Base-by-base conservation (phyloP, 1,140 invertebrate species). In the Steinernema feltiae region DNA sequence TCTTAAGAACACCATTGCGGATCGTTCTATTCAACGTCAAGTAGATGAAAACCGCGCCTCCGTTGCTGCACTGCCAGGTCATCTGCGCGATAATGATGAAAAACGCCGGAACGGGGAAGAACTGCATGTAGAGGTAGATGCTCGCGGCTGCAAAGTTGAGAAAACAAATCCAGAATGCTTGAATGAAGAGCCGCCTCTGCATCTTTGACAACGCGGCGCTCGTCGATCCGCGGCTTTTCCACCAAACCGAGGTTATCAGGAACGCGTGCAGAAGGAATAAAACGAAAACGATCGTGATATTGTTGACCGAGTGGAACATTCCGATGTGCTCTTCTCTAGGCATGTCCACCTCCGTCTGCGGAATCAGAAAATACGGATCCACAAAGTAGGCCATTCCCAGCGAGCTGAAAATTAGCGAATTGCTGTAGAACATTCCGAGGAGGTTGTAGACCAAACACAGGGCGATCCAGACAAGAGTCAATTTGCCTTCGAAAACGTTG, bases 61-160 rank as follows among this genome's bases (percentile, higher is more conserved):
- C 53, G 24, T 63, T 63, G 53, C 53, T 63, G 7, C 53, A 7
- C 24, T 63, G 53, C 53, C 53, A 81, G 91, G 75, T 85, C 85
- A 85, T 83, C 75, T 53, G 78, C 2, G 30, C 71, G 17, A 80
- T n/a, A 15, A 30, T 53, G 29, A 32, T 79, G 7, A 53, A 30
- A 27, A 48, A 75, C 15, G 48, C 15, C 1, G 69, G 71, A 27
- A 30, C 1, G 12, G 48, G 31, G 63, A 35, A 81, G 27, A 32
- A 78, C 21, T 80, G 30, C 70, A 80, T 72, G 32, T 71, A 76
- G n/a, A 82, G 30, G 24, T 76, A 71, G 24, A 71, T 31, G 27
- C n/a, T 7, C 15, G 72, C n/a, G 32, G 69, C 35, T 29, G 29
- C 30, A 18, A 35, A 46, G 15, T 48, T 70, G 17, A 46, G 69